phyloP scores from a whole-genome alignment of 2,888 invertebrate genomes.

The Netelia melanura region DNA sequence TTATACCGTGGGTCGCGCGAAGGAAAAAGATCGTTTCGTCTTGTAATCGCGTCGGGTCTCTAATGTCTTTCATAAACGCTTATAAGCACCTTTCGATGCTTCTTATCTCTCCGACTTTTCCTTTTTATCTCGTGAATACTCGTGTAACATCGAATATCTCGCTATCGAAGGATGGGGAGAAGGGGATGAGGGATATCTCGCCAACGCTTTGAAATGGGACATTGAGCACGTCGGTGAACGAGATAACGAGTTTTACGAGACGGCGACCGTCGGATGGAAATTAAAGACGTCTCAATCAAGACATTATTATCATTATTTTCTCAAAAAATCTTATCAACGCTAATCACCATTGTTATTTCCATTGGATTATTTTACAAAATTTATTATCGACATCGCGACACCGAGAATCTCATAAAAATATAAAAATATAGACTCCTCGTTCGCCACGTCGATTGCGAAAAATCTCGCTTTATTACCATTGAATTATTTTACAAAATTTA shows the following conservation, averaged over 20 bases:
- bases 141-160: conserved; percentile 5
- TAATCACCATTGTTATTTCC: not conserved
- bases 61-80: conserved; percentile 41
- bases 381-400: not conserved
- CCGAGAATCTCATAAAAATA: not conserved
- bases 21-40: conserved; percentile 6
- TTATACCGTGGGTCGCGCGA: no score
- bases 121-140: not conserved
- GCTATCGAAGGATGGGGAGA: not conserved
- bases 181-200: not conserved
- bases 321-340: not conserved
- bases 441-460: no score
- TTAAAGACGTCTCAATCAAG: conserved; percentile 30
- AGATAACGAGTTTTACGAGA: conserved; percentile 26
- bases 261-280: not conserved
- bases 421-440: no score
- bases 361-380: no score
- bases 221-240: conserved; percentile 34
- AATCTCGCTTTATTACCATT: no score
- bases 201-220: conserved; percentile 37
- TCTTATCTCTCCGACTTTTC: conserved; percentile 2
- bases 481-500: no score
- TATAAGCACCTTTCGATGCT: conserved; percentile 1
- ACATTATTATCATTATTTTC: not conserved
- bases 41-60: conserved; percentile 24